Evolutionary conservation across 2,888 invertebrate species (phyloP), one percentile per base, ranked within the genome.

Genomic region (Merodon equestris): DNA sequence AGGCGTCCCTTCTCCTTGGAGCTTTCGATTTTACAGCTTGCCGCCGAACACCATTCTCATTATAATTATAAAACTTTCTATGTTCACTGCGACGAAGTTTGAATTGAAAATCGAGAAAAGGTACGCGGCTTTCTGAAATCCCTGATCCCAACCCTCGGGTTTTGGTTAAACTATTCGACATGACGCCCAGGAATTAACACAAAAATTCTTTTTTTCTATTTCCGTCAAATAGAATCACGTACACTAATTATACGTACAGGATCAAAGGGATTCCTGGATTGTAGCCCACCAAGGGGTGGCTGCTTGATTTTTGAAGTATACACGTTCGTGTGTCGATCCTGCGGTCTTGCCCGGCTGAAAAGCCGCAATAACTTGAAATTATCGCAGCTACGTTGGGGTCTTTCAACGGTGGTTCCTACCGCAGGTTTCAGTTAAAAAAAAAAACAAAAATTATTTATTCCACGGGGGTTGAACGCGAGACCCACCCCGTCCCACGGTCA

Each of bases 361-460:
- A 77, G 67, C 77, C 77, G 66, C 77, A 77, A 77, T 77, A 77
- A 77, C 57, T 57, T 73, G 63, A 67, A 77, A 77, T 77, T 77
- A 77, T 68, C 73, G 48, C 73, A 77, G 77, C 73, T 73, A 63
- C 67, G 53, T 48, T 47, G 38, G 67, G 73, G 73, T 77, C 27
- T 57, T 67, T 66, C 12, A 42, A 61, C 68, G 40, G 18, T 53
- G 48, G 38, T 44, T 47, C 1, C 14, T 12, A 12, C 60, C 50
- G 13, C 9, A 13, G 60, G 60, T 50, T 10, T 10, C 12, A 47
- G 13, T 50, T 64, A 15, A 53, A 13, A 9, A 45, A 12, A 50
- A 58, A 42, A 36, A 40, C 61, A 54, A 48, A n/a, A 60, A 36
- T 10, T 10, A 38, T 19, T 10, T n/a, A n/a, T n/a, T 10, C 12